Conservation (phyloP, 2,888 invertebrate genomes). For the Malthinus flaveolus region DNA sequence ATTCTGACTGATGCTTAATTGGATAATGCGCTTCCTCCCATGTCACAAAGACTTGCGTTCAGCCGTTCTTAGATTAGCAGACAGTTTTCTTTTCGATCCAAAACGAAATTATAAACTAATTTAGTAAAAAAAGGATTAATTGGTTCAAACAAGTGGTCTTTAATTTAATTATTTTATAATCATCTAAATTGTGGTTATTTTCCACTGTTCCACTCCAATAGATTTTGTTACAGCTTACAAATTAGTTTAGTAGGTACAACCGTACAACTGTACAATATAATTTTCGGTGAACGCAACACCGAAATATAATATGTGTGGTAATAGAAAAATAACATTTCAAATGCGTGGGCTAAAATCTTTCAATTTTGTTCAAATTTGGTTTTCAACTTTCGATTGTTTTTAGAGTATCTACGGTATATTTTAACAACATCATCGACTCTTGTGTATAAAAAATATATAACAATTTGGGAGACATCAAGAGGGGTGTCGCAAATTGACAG, state of each 20-base stretch:
- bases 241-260: too few relatives aligned
- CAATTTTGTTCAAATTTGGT: conserved; percentile 20
- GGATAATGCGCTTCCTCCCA: conserved; percentile 45
- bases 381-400: conserved; percentile 13
- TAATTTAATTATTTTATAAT: not conserved
- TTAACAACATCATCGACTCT: conserved; percentile 30
- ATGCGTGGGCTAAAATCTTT: too few relatives aligned
- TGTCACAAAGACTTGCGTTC: conserved; percentile 27
- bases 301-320: too few relatives aligned
- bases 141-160: conserved; percentile 1
- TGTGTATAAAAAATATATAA: conserved; percentile 30
- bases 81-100: conserved; percentile 17
- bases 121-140: conserved; percentile 1
- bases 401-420: conserved; percentile 22
- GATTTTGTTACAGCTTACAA: too few relatives aligned
- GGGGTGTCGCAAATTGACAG: conserved; percentile 30
- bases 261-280: too few relatives aligned
- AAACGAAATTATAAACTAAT: conserved; percentile 6
- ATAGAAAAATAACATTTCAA: too few relatives aligned
- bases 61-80: conserved; percentile 12
- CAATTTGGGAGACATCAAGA: conserved; percentile 27
- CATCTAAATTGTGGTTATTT: too few relatives aligned
- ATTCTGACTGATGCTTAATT: conserved; percentile 53
- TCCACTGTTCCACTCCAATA: too few relatives aligned
- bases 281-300: too few relatives aligned